Base-by-base conservation (phyloP, 1,140 invertebrate genomes). In the Papilio polyxenes region DNA sequence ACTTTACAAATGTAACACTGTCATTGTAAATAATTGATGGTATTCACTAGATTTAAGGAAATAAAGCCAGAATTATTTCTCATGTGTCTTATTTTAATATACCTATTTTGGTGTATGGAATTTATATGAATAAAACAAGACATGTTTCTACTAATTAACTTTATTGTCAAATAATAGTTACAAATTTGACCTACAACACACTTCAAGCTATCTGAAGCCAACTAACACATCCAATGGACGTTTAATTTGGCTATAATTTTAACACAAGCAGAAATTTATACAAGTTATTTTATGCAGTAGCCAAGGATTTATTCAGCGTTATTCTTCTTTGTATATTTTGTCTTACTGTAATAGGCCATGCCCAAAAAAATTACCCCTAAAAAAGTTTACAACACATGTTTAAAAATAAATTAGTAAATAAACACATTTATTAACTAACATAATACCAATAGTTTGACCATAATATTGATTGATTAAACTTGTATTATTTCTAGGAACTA, bases 361-460 rank as follows among this genome's bases (percentile, higher is more conserved):
- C 65, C 65, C 13, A 31, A 72, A 17, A 72, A 17, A 40, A 72
- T 72, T 37, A 37, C 65, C 65, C 65, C 65, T 72, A 72, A 72
- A 72, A 72, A 72, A 17, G 5, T 37, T 72, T 7, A 72, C 11
- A 31, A 72, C 7, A 11, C 23, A 37, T 72, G 5, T 72, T 72
- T 15, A 37, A 15, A 72, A 72, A 13, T 17, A 72, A 72, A 15
- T 72, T 17, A 72, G 31, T 15, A 72, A 31, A 72, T 40, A 37
- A 37, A 72, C 11, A 15, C 11, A 37, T 37, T 37, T 17, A 72
- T 17, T 72, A 40, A 72, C 65, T 72, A 40, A 72, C 65, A 72
- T 40, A 72, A 15, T 15, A 72, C 1, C 6, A 72, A 37, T 37
- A 72, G 62, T 65, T 65, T 65, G 62, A 37, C 11, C 23, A 72